phyloP scores from a whole-genome alignment of 2,888 invertebrate species.

The Hoplodrina blanda region DNA sequence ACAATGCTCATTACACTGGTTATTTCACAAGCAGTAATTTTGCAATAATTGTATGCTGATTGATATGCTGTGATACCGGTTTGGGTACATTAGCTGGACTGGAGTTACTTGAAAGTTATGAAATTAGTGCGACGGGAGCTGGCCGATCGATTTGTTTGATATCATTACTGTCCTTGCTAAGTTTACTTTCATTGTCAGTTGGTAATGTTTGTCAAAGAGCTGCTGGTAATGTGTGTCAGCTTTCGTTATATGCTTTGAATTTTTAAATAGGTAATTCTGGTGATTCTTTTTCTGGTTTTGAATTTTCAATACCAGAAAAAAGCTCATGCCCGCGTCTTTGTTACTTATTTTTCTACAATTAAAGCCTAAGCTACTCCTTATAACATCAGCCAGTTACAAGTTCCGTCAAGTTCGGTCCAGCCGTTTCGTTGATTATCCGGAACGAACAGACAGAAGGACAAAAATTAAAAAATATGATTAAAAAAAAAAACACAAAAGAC shows the following conservation, averaged over 20 bases:
- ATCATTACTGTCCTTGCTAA: constrained; percentile 61
- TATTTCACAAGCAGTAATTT: constrained; percentile 76
- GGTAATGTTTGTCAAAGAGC: constrained; percentile 25
- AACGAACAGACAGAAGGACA: too few species aligned
- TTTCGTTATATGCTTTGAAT: background rate
- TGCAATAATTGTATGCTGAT: constrained; percentile 73
- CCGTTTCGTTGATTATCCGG: too few species aligned
- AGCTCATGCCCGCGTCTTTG: too few species aligned
- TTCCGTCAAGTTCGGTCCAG: too few species aligned
- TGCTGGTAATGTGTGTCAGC: background rate
- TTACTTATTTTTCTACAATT: too few species aligned
- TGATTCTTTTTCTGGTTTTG: background rate
- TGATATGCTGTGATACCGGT: constrained; percentile 71
- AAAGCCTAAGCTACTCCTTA: too few species aligned
- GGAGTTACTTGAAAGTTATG: constrained; percentile 72
- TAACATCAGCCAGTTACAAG: too few species aligned
- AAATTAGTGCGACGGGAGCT: constrained; percentile 58
- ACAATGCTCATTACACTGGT: constrained; percentile 68
- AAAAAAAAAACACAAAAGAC: too few species aligned
- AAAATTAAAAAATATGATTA: too few species aligned
- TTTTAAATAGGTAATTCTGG: too few species aligned
- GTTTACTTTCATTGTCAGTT: constrained; percentile 51
- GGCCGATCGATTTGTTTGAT: constrained; percentile 47
- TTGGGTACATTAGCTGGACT: constrained; percentile 69
- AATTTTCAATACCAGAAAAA: too few species aligned